Conservation (phyloP, 2,888 invertebrate genomes). For the Myathropa florea region DNA sequence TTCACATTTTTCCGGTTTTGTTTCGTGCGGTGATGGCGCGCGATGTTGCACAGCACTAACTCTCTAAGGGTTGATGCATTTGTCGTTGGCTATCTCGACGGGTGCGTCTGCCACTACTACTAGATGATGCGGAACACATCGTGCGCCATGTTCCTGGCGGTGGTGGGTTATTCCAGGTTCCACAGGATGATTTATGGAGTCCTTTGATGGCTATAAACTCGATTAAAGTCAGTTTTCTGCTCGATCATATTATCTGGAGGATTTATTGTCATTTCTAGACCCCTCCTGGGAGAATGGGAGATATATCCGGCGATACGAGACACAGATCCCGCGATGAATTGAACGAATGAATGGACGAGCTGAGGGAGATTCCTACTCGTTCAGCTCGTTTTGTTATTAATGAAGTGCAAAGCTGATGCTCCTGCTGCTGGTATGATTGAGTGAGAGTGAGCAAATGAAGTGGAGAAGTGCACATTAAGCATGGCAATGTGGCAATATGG, state of each 20-base stretch:
- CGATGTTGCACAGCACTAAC: conserved; percentile 34
- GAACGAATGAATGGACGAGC: conserved; percentile 38
- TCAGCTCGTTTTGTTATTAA: conserved; percentile 62
- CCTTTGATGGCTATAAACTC: conserved; percentile 71
- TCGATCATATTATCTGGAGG: conserved; percentile 70
- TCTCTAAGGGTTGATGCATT: conserved; percentile 61
- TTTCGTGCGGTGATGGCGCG: conserved; percentile 14
- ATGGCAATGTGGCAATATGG: conserved; percentile 56
- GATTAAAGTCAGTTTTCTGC: conserved; percentile 71
- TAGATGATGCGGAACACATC: conserved; percentile 58
- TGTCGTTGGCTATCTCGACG: conserved; percentile 41
- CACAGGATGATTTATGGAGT: conserved; percentile 67
- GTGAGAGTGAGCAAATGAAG: conserved; percentile 61
- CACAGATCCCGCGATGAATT: conserved; percentile 39
- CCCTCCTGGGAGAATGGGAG: conserved; percentile 61
- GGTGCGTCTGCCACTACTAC: conserved; percentile 52
- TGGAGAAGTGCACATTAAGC: conserved; percentile 43
- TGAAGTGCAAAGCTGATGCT: conserved; percentile 67
- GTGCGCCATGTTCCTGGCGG: neutral
- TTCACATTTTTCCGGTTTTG: conserved; percentile 37
- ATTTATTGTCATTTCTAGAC: conserved; percentile 70
- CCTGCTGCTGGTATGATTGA: conserved; percentile 52
- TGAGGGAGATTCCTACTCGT: conserved; percentile 48
- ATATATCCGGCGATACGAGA: conserved; percentile 17
- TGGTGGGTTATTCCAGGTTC: conserved; percentile 61